These are phyloP conservation scores for Lutjanus argentimaculatus DNA, from an alignment of 2,797 vertebrate species.

Conservation along the genomic window DNA sequence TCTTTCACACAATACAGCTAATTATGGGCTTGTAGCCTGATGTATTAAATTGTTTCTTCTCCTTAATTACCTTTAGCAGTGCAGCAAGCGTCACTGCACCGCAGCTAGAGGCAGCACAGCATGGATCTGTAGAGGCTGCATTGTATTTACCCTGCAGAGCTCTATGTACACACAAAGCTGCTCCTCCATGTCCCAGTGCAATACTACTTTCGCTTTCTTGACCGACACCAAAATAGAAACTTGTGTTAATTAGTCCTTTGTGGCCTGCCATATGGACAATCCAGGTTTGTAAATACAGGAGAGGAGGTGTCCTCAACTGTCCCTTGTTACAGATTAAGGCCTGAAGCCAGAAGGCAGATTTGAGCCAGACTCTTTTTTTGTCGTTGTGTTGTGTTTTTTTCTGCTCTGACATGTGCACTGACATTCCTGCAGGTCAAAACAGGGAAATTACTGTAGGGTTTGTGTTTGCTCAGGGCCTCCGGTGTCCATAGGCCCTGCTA, in stretches of 20 bases:
- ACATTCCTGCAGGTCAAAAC: constrained; percentile 62
- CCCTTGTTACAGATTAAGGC: constrained; percentile 65
- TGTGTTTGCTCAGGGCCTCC: constrained; percentile 47
- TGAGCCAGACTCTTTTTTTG: constrained; percentile 39
- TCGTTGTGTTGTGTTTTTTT: not conserved
- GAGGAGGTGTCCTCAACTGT: constrained; percentile 62
- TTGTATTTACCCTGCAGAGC: constrained; percentile 61
- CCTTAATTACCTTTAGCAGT: constrained; percentile 46
- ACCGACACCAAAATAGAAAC: constrained; percentile 73
- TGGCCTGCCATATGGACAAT: constrained; percentile 59
- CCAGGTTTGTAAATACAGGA: constrained; percentile 70
- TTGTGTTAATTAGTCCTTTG: constrained; percentile 76
- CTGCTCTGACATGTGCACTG: constrained; percentile 36
- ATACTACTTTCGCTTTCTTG: constrained; percentile 53
- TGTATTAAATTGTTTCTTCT: constrained; percentile 7
- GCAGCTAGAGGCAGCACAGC: constrained; percentile 27
- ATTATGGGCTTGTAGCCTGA: not conserved
- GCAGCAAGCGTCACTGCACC: constrained; percentile 15
- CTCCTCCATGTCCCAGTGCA: constrained; percentile 46
- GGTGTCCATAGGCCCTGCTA: constrained; percentile 45
- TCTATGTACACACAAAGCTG: constrained; percentile 59
- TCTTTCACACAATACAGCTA: constrained; percentile 1
- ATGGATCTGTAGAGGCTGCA: constrained; percentile 42
- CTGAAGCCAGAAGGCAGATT: constrained; percentile 55
- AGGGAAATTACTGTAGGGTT: constrained; percentile 36